These are phyloP conservation scores for Nesidiocoris tenuis DNA, from an alignment of 2,888 invertebrate genomes.

Conservation along the genomic window DNA sequence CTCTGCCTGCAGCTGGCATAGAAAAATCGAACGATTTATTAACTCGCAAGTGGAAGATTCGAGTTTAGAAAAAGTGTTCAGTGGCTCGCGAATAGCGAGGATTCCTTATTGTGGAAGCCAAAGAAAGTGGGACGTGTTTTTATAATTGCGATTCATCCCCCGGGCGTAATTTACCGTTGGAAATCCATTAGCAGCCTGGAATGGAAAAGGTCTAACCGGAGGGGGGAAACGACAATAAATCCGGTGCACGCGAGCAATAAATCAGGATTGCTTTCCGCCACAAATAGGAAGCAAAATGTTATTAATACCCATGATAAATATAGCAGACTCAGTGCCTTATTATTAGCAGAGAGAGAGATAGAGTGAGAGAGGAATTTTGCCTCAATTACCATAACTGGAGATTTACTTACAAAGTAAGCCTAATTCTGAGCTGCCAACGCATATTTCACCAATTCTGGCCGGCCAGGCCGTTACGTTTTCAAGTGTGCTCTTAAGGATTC, in stretches of 20 bases:
- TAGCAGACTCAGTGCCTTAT: conserved; percentile 17
- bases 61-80: too few species aligned
- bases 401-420: conserved; percentile 18
- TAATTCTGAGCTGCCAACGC: background rate
- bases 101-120: background rate
- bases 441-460: conserved; percentile 9
- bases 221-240: conserved; percentile 31
- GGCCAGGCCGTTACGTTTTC: too few species aligned
- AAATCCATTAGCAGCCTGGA: conserved; percentile 25
- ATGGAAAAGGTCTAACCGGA: conserved; percentile 21
- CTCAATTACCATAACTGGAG: conserved; percentile 25
- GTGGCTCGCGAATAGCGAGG: too few species aligned
- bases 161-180: conserved; percentile 31
- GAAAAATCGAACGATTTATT: conserved; percentile 27
- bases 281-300: conserved; percentile 31
- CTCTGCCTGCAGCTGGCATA: conserved; percentile 24
- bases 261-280: conserved; percentile 36
- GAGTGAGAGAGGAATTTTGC: background rate
- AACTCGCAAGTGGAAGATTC: too few species aligned
- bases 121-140: conserved; percentile 22
- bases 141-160: conserved; percentile 34
- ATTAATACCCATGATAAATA: conserved; percentile 33
- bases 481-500: too few species aligned
- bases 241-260: conserved; percentile 16
- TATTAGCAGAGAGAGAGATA: conserved; percentile 16